phyloP scores from a whole-genome alignment of 2,797 vertebrate species.

The Chiropotes sagulatus region DNA sequence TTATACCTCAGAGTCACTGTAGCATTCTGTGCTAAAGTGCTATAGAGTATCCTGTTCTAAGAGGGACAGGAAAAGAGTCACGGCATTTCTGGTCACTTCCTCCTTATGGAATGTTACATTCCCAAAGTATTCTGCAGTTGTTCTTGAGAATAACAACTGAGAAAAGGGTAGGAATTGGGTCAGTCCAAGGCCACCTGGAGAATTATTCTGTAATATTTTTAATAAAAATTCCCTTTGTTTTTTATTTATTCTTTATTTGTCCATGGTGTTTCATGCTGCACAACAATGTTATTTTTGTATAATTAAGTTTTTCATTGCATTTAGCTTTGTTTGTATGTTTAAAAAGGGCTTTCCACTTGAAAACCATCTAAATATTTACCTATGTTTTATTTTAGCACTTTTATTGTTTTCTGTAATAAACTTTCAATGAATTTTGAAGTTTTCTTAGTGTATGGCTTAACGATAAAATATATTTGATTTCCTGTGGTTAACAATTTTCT shows the following conservation, averaged over 20 bases:
- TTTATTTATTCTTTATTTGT: not conserved
- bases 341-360: not conserved
- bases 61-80: not conserved
- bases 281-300: not conserved
- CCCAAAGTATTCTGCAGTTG: not conserved
- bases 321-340: conserved; percentile 14
- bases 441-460: conserved; percentile 20
- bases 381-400: not conserved
- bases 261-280: not conserved
- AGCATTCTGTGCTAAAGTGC: not conserved
- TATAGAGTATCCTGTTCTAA: not conserved
- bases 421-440: not conserved
- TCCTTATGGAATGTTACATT: not conserved
- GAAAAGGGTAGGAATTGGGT: not conserved
- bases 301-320: not conserved
- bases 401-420: conserved; percentile 1
- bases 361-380: conserved; percentile 18
- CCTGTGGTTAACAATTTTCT: not conserved
- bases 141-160: not conserved
- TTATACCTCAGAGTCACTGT: not conserved
- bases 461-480: not conserved
- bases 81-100: too few species aligned
- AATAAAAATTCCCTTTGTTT: not conserved
- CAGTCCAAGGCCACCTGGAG: not conserved
- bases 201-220: not conserved